These are phyloP conservation scores for Adrianichthys oophorus DNA, from an alignment of 2,797 vertebrate species.

Conservation along the genomic window DNA sequence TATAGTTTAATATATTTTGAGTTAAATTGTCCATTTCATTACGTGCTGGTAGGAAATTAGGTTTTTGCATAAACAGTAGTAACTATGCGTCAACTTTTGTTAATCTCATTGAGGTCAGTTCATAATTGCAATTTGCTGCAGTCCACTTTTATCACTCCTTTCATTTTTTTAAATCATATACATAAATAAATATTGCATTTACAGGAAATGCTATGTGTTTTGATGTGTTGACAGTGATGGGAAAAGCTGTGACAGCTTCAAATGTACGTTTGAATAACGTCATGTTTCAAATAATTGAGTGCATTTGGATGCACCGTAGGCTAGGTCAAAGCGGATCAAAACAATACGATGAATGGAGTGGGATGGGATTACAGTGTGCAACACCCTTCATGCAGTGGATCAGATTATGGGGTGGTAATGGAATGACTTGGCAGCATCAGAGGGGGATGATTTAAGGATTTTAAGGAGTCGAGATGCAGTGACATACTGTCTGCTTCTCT, in stretches of 20 bases:
- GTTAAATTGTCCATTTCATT: too few species aligned
- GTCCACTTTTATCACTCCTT: neutral
- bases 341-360: neutral
- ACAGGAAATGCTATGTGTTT: too few species aligned
- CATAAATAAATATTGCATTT: too few species aligned
- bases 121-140: conserved; percentile 1
- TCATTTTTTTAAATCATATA: neutral
- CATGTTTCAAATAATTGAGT: conserved; percentile 3
- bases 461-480: conserved; percentile 25
- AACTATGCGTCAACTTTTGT: neutral
- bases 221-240: too few species aligned
- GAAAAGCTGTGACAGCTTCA: too few species aligned
- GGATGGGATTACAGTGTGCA: neutral
- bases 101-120: neutral
- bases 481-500: conserved; percentile 16
- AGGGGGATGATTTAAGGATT: conserved; percentile 32
- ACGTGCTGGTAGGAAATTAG: too few species aligned
- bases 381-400: conserved; percentile 9
- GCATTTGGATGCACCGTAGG: neutral
- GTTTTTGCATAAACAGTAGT: too few species aligned
- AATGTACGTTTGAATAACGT: too few species aligned
- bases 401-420: conserved; percentile 11
- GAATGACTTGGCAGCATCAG: conserved; percentile 11
- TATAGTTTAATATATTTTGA: too few species aligned
- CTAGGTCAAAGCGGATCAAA: conserved; percentile 3